Evolutionary conservation across 2,888 invertebrate species (phyloP), one percentile per base, ranked within the genome.

Genomic region (Aquatica leii): DNA sequence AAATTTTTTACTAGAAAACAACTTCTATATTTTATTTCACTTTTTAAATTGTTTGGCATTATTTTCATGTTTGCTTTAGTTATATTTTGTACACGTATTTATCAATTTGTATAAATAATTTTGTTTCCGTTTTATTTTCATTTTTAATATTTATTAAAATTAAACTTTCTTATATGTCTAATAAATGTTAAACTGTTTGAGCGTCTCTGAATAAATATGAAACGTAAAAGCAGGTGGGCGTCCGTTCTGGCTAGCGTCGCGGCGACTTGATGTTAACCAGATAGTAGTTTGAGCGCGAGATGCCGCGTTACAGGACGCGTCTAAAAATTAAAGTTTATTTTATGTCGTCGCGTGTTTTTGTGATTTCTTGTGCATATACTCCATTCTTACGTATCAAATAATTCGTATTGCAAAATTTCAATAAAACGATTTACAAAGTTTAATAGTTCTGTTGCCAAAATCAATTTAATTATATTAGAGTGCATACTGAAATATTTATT

Each of bases 201-300:
- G 62, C 37, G 18, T 18, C 62, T 9, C 62, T 65, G 65, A 53
- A 52, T 57, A 48, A 17, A 55, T 54, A 55, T 34, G 62, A 65
- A 54, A 65, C 62, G 63, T 57, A 59, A 54, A 57, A 67, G 66
- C 66, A 69, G 66, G 71, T 73, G 70, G 69, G 71, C 68, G 70
- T 70, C 66, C 59, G 69, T 66, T 57, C 60, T 66, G 63, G 66
- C 58, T 57, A 63, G 61, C 61, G 63, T 62, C 65, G 67, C 64
- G 64, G 62, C 70, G 70, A 63, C 62, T 64, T 71, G 70, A 68
- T 67, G 72, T 66, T 72, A 70, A 72, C 70, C 71, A 69, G 71
- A 71, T 69, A 70, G 69, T 66, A 73, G 73, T 72, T 68, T 57
- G 65, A 69, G 66, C 68, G 66, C 63, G 65, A 67, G 69, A 68